A percentile compares a stretch with the other conserved stretches of the same genome.
Evolutionary conservation across 2,888 invertebrate species (phyloP).

Genomic region (Himalopsyche japonica): DNA sequence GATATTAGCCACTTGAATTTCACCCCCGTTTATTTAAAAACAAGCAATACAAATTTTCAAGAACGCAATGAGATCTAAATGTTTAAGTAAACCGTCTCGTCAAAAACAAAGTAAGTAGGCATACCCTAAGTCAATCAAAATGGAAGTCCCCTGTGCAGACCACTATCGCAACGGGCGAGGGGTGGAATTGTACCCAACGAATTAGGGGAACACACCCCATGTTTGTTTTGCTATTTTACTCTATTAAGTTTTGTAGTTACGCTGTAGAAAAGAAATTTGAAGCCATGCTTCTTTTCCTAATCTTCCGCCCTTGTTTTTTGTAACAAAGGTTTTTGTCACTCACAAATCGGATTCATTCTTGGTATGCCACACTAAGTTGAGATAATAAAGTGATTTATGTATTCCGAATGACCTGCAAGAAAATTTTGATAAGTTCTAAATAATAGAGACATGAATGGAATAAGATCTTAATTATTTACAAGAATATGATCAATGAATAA

Average conservation of each 20-base stretch:
- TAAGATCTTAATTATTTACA: too few relatives aligned
- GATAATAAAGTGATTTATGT: neutral
- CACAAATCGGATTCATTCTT: neutral
- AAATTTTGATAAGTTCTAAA: too few relatives aligned
- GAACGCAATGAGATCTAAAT: neutral
- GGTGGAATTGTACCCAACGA: neutral
- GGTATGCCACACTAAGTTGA: neutral
- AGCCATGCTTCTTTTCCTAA: neutral
- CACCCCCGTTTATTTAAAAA: neutral
- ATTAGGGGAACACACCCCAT: constrained; percentile 11
- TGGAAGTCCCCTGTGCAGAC: neutral
- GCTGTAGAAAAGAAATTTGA: constrained; percentile 15
- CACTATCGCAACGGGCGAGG: neutral
- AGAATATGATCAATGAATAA: too few relatives aligned
- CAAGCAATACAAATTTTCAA: neutral
- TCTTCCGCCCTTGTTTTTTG: neutral
- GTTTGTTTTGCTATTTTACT: constrained; percentile 28
- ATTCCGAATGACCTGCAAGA: neutral
- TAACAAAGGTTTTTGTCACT: neutral
- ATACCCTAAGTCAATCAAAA: neutral
- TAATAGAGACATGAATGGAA: too few relatives aligned
- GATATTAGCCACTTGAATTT: neutral
- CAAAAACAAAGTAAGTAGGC: neutral
- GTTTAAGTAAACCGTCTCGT: neutral
- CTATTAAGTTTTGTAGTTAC: constrained; percentile 28